Conservation (phyloP, 2,888 invertebrate species). For the Athalia rosae region DNA sequence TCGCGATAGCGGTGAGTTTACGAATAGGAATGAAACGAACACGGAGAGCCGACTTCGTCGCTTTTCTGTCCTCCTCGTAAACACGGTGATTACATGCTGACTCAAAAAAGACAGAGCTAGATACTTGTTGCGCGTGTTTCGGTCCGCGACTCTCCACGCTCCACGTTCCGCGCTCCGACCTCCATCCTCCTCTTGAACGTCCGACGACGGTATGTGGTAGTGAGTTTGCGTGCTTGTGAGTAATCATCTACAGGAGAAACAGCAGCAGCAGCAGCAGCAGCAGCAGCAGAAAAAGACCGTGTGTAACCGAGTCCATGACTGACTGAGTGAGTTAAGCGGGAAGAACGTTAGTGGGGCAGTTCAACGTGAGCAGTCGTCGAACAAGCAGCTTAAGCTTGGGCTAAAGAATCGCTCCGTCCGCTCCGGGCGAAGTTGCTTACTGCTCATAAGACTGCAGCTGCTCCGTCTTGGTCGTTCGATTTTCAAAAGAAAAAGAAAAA, state of each 20-base stretch:
- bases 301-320: constrained; percentile 36
- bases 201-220: neutral
- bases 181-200: constrained; percentile 6
- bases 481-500: too few relatives aligned
- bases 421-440: too few relatives aligned
- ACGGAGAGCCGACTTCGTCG: neutral
- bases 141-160: constrained; percentile 25
- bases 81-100: neutral
- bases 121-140: constrained; percentile 41
- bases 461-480: too few relatives aligned
- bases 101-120: constrained; percentile 34
- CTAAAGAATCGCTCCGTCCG: constrained; percentile 24
- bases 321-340: constrained; percentile 36
- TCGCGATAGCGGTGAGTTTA: neutral
- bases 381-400: constrained; percentile 2
- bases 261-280: constrained; percentile 13
- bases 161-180: constrained; percentile 2
- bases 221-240: constrained; percentile 16
- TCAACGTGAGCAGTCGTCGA: constrained; percentile 42
- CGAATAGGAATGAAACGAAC: neutral
- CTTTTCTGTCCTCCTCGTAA: neutral
- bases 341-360: constrained; percentile 43
- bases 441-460: too few relatives aligned
- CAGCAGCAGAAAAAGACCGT: neutral
- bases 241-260: constrained; percentile 17